These are phyloP conservation scores for Zalophus californianus DNA, from an alignment of 2,797 vertebrate species.

Conservation along the genomic window DNA sequence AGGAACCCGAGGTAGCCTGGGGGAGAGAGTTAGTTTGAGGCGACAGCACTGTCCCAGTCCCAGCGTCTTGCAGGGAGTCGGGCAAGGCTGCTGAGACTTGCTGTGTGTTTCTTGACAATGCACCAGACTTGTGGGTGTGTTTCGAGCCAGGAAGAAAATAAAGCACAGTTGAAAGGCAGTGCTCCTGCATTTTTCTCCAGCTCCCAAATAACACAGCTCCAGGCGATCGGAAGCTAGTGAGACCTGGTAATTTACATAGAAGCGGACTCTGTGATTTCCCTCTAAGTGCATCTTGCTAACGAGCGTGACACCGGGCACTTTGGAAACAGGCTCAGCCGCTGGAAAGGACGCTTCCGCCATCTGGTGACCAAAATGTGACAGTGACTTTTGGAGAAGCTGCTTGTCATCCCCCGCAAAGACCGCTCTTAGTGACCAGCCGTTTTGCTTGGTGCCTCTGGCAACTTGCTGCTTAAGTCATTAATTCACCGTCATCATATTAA, in stretches of 20 bases:
- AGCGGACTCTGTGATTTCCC: not conserved
- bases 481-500: not conserved
- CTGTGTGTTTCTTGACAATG: too few relatives aligned
- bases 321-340: not conserved
- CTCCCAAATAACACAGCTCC: not conserved
- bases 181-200: not conserved
- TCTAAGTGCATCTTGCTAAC: fast-evolving
- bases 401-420: not conserved
- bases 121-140: not conserved
- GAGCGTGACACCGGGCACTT: not conserved
- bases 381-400: not conserved
- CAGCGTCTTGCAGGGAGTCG: not conserved
- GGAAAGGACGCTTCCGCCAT: slow-evolving; percentile 60
- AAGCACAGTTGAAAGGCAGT: not conserved
- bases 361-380: slow-evolving; percentile 50
- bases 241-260: too few relatives aligned
- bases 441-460: not conserved
- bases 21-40: not conserved
- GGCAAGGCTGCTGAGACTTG: not conserved
- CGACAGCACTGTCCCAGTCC: not conserved
- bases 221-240: fast-evolving
- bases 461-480: not conserved
- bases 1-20: fast-evolving
- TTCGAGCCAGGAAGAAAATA: not conserved
- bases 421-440: fast-evolving